Conservation (phyloP, 2,888 invertebrate genomes). For the Ophraella communa region DNA sequence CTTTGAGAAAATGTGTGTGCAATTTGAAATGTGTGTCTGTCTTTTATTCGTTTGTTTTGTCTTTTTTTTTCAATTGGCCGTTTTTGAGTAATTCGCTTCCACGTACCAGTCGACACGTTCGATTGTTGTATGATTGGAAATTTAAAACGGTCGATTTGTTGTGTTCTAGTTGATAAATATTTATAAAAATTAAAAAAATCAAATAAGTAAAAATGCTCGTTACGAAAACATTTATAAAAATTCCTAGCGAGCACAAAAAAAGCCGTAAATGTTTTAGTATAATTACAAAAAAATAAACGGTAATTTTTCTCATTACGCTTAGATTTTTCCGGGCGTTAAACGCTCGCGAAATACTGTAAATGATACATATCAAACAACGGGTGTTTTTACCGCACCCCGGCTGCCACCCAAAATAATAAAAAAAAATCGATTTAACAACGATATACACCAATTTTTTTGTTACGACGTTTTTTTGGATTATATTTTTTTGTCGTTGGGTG, state of each 20-base stretch:
- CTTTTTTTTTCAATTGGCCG: too few species aligned
- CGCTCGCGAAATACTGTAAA: constrained; percentile 34
- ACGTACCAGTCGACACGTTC: too few species aligned
- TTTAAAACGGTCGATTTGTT: constrained; percentile 27
- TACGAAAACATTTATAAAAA: constrained; percentile 52
- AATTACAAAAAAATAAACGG: constrained; percentile 14
- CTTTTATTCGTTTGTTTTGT: not conserved
- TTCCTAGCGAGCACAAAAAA: constrained; percentile 40
- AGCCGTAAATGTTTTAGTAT: constrained; percentile 43
- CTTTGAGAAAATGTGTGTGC: too few species aligned
- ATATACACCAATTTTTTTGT: constrained; percentile 32
- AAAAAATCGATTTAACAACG: constrained; percentile 36
- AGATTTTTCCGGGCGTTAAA: constrained; percentile 26
- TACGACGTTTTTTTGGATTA: constrained; percentile 15
- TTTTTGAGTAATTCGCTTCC: not conserved
- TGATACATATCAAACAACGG: constrained; percentile 42
- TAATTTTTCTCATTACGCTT: constrained; percentile 30
- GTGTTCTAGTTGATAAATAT: constrained; percentile 27
- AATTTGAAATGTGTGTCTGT: too few species aligned
- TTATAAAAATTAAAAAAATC: constrained; percentile 42
- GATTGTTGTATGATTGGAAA: too few species aligned
- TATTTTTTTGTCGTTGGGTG: constrained; percentile 29
- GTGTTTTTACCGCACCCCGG: constrained; percentile 26
- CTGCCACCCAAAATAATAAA: constrained; percentile 6
- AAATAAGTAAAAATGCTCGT: constrained; percentile 38